Percentiles rank a stretch among this genome's conserved stretches.
phyloP scores from a whole-genome alignment of 1,140 invertebrate genomes.

The Cydia pomonella region DNA sequence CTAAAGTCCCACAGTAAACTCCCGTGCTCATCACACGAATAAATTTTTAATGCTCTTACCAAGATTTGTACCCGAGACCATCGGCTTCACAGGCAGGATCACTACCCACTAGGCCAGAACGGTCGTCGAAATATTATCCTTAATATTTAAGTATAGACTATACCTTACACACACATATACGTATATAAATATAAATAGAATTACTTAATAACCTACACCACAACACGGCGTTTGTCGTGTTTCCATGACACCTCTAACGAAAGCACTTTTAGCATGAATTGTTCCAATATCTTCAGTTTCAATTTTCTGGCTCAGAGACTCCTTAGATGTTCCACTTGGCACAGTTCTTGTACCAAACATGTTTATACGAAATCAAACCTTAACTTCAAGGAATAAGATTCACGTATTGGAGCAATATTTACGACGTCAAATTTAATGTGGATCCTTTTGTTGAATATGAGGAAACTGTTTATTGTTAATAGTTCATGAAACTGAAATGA shows the following conservation, averaged over 20 bases:
- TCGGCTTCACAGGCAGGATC: too few species aligned
- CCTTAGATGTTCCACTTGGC: conserved; percentile 14
- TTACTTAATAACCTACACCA: too few species aligned
- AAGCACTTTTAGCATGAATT: neutral
- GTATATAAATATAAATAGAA: too few species aligned
- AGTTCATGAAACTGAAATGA: neutral
- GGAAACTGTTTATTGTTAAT: neutral
- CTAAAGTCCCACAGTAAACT: too few species aligned
- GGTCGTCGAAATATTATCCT: too few species aligned
- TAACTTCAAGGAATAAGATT: neutral
- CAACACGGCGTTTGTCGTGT: neutral
- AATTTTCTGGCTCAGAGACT: conserved; percentile 25
- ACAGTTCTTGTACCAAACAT: neutral
- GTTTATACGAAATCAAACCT: neutral
- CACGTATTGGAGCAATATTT: neutral
- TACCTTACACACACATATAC: too few species aligned
- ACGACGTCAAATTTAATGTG: conserved; percentile 10
- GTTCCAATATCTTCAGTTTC: conserved; percentile 19
- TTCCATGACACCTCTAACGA: neutral
- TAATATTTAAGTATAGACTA: too few species aligned
- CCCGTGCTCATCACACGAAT: too few species aligned
- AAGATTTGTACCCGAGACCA: too few species aligned
- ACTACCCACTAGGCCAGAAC: too few species aligned
- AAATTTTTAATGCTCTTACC: too few species aligned
- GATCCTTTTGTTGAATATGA: conserved; percentile 14